Base-by-base conservation (phyloP, 2,888 invertebrate species). In the Clostera curtula region DNA sequence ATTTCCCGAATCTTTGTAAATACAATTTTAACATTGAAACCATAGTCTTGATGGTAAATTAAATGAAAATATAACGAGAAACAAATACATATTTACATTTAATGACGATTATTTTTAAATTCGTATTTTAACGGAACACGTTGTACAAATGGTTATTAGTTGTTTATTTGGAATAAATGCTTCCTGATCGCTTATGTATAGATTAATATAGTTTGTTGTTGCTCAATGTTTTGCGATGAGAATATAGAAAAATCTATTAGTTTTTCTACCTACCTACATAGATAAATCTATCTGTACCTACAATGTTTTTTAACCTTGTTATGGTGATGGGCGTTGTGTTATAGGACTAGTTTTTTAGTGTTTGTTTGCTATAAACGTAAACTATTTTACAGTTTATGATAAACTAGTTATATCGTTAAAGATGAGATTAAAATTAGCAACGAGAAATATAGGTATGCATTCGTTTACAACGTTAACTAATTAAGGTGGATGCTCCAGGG, bases 211-310 rank as follows among this genome's bases (percentile, higher is more conserved):
- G 56, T 63, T 70, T 72, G 56, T 72, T 60, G 63, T 68, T 71
- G 74, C 75, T 76, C 72, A 73, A 76, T 77, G 39, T 65, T 74
- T 77, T 79, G 79, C 79, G 25, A 36, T 31, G 28, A 43, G 26
- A 32, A 32, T 35, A 41, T 23, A 10, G 29, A 32, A 39, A 25
- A 41, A 39, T 34, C 37, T 40, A 47, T 57, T 64, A 61, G 58
- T 51, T 64, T 66, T 68, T 62, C 57, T 61, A 64, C 54, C 50
- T 56, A 56, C 50, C 49, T 52, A 52, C n/a, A n/a, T n/a, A 8
- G 12, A 12, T 13, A 23, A n/a, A n/a, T n/a, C n/a, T n/a, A n/a
- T n/a, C n/a, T n/a, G n/a, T n/a, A n/a, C n/a, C n/a, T n/a, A n/a
- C n/a, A n/a, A n/a, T n/a, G n/a, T n/a, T n/a, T n/a, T n/a, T n/a